Percentiles rank a stretch among this genome's conserved stretches.
Conservation (phyloP, 1,140 invertebrate species). For the Parasteatoda tepidariorum region DNA sequence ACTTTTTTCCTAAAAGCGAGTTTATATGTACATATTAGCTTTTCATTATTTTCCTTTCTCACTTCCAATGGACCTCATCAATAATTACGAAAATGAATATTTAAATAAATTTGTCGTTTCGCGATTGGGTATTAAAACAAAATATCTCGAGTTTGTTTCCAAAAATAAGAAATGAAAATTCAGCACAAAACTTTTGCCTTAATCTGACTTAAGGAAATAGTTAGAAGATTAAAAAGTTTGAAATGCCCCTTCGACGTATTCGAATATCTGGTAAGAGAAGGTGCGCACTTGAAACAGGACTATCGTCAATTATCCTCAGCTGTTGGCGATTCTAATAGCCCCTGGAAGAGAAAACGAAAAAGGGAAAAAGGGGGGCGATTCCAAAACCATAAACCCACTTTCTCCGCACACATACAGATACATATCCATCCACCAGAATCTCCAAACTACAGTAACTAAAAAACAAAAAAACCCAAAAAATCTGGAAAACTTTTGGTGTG, state of each 20-base stretch:
- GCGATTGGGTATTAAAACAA: too few relatives aligned
- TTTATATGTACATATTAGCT: too few relatives aligned
- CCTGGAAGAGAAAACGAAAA: not conserved
- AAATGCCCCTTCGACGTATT: not conserved
- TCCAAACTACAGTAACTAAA: constrained; percentile 30
- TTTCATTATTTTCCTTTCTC: too few relatives aligned
- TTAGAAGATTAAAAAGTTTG: not conserved
- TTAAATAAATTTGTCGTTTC: too few relatives aligned
- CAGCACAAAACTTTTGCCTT: not conserved
- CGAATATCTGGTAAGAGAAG: not conserved
- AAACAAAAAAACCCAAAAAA: constrained; percentile 38
- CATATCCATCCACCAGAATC: constrained; percentile 13
- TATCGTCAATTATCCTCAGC: not conserved
- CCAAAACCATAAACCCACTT: constrained; percentile 45
- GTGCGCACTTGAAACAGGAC: not conserved
- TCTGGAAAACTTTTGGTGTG: constrained; percentile 53
- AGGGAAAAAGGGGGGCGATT: constrained; percentile 1
- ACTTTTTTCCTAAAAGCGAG: too few relatives aligned
- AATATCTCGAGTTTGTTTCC: too few relatives aligned
- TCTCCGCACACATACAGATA: constrained; percentile 15
- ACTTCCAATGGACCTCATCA: too few relatives aligned
- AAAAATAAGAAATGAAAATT: not conserved
- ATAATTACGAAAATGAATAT: too few relatives aligned
- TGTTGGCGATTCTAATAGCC: constrained; percentile 26
- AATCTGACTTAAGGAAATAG: not conserved